Evolutionary conservation across 1,140 invertebrate species (phyloP), one percentile per base, ranked within the genome.

Genomic region (Eriocheir sinensis): DNA sequence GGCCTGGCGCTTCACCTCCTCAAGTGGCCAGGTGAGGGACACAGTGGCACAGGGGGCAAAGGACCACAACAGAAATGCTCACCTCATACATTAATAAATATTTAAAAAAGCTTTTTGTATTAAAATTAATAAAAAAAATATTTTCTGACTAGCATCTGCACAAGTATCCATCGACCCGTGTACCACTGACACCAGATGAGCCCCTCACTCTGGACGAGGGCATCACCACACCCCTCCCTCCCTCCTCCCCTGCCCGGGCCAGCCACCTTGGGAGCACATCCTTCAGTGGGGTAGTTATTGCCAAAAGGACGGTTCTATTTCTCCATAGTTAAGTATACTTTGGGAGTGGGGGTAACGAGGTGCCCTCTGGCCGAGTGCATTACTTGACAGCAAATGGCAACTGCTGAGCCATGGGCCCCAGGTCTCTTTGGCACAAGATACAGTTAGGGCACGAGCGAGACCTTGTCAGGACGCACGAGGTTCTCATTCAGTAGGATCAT

Each of bases 241-340:
- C 92, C 92, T 85, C 81, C 89, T 91, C 89, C 89, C 94, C 94
- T 94, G 94, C 94, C 94, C 94, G 94, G 93, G 94, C 94, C 89
- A 94, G 94, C 94, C 94, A 94, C 94, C 94, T 94, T 94, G 94
- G 90, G 94, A 94, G 94, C 94, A 94, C 94, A 94, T 94, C 94
- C 94, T 94, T 94, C 94, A 94, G 94, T 94, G 94, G 94, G 94
- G 94, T 94, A 94, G 94, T 94, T 94, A 94, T 94, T 94, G 94
- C 94, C 94, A 94, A 94, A 94, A 94, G 94, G 94, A 94, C 94
- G 94, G 94, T 94, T 94, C 94, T 94, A 94, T 94, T 94, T 94
- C 94, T 94, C 94, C 94, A 94, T 94, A 94, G 94, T 94, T 94
- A 94, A 94, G 94, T 94, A 94, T 94, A 94, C 94, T 94, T 94